These are phyloP conservation scores for Podarcis raffonei DNA, from an alignment of 2,113 vertebrate genomes.

Conservation along the genomic window DNA sequence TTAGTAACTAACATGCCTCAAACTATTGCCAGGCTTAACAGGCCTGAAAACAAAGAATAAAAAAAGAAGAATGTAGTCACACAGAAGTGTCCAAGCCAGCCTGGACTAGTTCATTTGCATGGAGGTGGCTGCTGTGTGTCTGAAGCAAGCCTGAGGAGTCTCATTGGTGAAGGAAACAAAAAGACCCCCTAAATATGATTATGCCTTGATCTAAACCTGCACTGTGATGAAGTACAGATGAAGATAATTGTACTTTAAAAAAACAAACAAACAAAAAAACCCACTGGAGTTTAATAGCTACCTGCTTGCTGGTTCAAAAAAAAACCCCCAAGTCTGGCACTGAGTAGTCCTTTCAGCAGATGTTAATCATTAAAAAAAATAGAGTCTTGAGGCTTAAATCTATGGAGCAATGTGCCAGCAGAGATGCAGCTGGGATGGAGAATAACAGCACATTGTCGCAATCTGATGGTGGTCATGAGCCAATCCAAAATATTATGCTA, in stretches of 20 bases:
- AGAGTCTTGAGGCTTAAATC: not conserved
- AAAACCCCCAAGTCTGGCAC: not conserved
- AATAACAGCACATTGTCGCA: not conserved
- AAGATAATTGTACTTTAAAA: constrained; percentile 5
- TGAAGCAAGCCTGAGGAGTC: not conserved
- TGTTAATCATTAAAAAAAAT: not conserved
- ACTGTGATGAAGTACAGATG: constrained; percentile 33
- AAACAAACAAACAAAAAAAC: not conserved
- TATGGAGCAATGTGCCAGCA: not conserved
- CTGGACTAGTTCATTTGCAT: not conserved
- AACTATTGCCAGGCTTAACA: not conserved
- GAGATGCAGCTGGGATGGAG: not conserved
- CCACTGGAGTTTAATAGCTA: constrained; percentile 16
- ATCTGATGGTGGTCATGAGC: not conserved
- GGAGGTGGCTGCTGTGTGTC: not conserved
- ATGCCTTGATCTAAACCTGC: not conserved
- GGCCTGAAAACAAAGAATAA: not conserved
- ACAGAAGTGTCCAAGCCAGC: not conserved
- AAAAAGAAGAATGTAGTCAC: too few relatives aligned
- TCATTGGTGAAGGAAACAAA: not conserved
- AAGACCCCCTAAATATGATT: not conserved
- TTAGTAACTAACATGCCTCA: not conserved
- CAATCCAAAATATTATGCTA: not conserved
- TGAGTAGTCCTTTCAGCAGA: not conserved
- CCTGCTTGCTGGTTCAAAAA: constrained; percentile 55